These are phyloP conservation scores for Chaenocephalus aceratus DNA, from an alignment of 2,113 vertebrate genomes.

Conservation along the genomic window DNA sequence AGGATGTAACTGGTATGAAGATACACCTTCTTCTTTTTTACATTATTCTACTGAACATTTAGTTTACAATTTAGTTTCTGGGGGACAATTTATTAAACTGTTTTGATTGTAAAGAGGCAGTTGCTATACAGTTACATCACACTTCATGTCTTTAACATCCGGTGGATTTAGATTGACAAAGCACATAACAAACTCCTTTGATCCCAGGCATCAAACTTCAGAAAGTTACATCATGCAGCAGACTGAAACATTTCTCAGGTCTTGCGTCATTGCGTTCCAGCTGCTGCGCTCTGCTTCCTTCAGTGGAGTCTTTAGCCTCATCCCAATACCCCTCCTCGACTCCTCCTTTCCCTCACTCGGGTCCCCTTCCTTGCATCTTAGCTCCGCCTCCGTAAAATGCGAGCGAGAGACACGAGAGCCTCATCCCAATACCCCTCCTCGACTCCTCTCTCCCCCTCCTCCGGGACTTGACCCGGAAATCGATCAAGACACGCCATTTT, in stretches of 20 bases:
- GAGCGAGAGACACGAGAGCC: no score
- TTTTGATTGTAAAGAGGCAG: not conserved
- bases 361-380: no score
- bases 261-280: conserved; percentile 63
- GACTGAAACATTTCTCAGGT: conserved; percentile 50
- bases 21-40: not conserved
- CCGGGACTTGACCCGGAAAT: no score
- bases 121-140: not conserved
- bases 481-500: no score
- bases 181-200: not conserved
- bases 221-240: conserved; percentile 67
- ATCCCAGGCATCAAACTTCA: not conserved
- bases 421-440: no score
- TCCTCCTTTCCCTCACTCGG: no score
- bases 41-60: not conserved
- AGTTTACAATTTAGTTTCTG: not conserved
- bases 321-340: no score
- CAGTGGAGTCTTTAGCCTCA: conserved; percentile 5
- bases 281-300: conserved; percentile 21
- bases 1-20: not conserved
- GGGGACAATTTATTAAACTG: not conserved
- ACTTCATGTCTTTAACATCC: not conserved
- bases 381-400: no score
- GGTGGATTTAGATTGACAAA: not conserved
- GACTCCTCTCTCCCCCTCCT: no score